Conservation (phyloP, 2,113 vertebrate species). For the Ammodytes dubius region DNA sequence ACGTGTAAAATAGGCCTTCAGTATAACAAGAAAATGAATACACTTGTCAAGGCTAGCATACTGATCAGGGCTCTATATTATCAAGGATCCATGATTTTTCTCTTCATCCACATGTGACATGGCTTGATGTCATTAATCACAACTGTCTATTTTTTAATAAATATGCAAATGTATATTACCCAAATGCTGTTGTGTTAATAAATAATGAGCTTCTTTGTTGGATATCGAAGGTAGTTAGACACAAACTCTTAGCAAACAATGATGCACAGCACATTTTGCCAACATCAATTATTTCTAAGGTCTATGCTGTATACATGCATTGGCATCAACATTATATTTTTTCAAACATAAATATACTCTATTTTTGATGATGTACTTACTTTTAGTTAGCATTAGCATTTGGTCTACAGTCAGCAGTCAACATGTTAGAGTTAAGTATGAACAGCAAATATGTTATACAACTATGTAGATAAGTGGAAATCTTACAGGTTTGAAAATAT, state of each 20-base stretch:
- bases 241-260: constrained; percentile 61
- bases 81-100: constrained; percentile 49
- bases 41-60: constrained; percentile 6
- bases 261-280: background rate
- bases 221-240: constrained; percentile 63
- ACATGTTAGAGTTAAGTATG: background rate
- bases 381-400: background rate
- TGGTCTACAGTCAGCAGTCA: background rate
- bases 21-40: constrained; percentile 12
- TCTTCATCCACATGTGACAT: constrained; percentile 77
- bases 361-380: background rate
- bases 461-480: background rate
- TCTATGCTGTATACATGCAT: background rate
- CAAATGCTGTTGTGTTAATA: constrained; percentile 86
- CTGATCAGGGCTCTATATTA: constrained; percentile 48
- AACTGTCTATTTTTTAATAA: constrained; percentile 87
- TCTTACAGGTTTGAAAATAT: background rate
- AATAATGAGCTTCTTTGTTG: constrained; percentile 81
- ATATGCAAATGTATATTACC: constrained; percentile 86
- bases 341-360: background rate
- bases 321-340: background rate
- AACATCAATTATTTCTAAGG: background rate
- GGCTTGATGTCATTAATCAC: constrained; percentile 86
- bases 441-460: background rate
- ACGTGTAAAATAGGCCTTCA: background rate